Conservation (phyloP, 2,113 vertebrate species). For the Poeciliopsis retropinna region DNA sequence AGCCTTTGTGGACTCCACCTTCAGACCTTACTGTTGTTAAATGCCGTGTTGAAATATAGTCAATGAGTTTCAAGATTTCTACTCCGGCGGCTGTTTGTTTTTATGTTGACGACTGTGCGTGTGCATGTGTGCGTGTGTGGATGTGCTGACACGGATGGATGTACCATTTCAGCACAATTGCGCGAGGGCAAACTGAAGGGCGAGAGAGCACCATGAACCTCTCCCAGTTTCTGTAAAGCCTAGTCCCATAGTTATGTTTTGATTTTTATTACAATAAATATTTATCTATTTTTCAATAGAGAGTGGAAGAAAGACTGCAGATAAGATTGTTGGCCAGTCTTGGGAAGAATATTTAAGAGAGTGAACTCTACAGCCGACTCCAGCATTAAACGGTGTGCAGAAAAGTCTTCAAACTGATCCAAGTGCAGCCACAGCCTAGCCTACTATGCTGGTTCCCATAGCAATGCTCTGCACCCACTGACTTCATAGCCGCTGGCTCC, state of each 20-base stretch:
- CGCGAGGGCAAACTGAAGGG: slow-evolving; percentile 33
- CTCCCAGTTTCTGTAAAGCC: slow-evolving; percentile 46
- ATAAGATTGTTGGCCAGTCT: slow-evolving; percentile 46
- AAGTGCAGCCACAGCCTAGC: slow-evolving; percentile 69
- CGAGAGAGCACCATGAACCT: slow-evolving; percentile 32
- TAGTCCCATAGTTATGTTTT: slow-evolving; percentile 55
- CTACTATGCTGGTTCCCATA: slow-evolving; percentile 72
- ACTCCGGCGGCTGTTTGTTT: slow-evolving; percentile 65
- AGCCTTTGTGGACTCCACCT: slow-evolving; percentile 69
- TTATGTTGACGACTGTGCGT: slow-evolving; percentile 42
- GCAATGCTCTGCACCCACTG: slow-evolving; percentile 67
- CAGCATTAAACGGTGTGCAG: slow-evolving; percentile 58
- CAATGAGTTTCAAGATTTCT: slow-evolving; percentile 52
- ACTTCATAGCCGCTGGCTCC: slow-evolving; percentile 67
- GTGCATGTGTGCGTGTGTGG: slow-evolving; percentile 21
- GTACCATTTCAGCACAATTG: slow-evolving; percentile 37
- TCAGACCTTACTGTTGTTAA: slow-evolving; percentile 68
- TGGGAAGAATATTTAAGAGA: slow-evolving; percentile 61
- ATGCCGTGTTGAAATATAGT: slow-evolving; percentile 69
- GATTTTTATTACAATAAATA: slow-evolving; percentile 56
- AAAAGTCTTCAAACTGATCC: slow-evolving; percentile 68
- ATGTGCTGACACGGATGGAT: slow-evolving; percentile 19
- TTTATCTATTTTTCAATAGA: slow-evolving; percentile 62
- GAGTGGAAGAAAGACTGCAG: slow-evolving; percentile 7
- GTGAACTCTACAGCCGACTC: slow-evolving; percentile 60